phyloP scores from a whole-genome alignment of 2,888 invertebrate species.

The Macroteleia sp. region DNA sequence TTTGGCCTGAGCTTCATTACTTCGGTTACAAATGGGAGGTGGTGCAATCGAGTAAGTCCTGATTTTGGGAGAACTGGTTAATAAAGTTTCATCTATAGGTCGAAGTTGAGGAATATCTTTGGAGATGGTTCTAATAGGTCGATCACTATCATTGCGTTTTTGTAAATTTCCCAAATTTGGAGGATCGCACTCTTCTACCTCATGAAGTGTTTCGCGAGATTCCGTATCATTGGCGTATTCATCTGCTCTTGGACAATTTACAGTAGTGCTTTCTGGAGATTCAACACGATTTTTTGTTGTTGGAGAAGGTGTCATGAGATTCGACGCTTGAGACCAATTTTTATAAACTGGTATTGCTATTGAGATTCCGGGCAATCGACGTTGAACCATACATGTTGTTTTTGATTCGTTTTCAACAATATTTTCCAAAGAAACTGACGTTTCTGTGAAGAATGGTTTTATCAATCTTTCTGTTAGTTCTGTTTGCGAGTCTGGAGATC shows the following conservation, averaged over 20 bases:
- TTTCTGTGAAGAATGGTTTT: conserved; percentile 41
- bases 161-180: conserved; percentile 71
- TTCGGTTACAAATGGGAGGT: conserved; percentile 64
- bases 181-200: conserved; percentile 72
- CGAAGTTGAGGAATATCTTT: conserved; percentile 62
- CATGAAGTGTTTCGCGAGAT: conserved; percentile 41
- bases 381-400: conserved; percentile 28
- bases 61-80: conserved; percentile 45
- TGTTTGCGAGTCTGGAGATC: conserved; percentile 76
- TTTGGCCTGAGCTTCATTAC: conserved; percentile 75
- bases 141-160: conserved; percentile 32
- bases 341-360: conserved; percentile 73
- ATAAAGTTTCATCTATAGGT: conserved; percentile 56
- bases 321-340: conserved; percentile 56
- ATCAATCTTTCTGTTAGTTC: conserved; percentile 71
- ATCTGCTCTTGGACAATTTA: conserved; percentile 67
- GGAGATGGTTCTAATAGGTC: conserved; percentile 17
- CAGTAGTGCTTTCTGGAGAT: conserved; percentile 76
- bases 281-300: conserved; percentile 69
- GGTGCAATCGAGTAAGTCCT: conserved; percentile 29
- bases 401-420: conserved; percentile 21
- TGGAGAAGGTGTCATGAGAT: conserved; percentile 52
- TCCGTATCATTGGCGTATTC: conserved; percentile 41
- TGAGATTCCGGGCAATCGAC: conserved; percentile 71
- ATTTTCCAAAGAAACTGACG: conserved; percentile 34